phyloP scores from a whole-genome alignment of 37 sponge, comb jelly and placozoan genomes.

The Halichondria panicea region DNA sequence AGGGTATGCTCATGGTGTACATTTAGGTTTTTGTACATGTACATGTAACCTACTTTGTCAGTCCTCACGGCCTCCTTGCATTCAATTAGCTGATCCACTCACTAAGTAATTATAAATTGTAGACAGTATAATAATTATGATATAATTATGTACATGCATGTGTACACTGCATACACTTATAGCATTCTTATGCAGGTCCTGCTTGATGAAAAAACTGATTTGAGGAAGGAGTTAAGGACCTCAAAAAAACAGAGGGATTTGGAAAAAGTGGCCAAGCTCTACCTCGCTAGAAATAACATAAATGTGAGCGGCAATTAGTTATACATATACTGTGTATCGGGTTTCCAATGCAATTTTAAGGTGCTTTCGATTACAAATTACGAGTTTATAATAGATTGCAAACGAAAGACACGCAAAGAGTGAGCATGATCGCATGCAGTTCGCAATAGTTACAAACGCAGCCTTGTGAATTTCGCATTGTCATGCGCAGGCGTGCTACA shows the following conservation, averaged over 20 bases:
- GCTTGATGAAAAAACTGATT: not conserved
- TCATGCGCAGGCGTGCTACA: no score
- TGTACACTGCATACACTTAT: not conserved
- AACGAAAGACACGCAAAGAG: not conserved
- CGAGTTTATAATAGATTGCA: not conserved
- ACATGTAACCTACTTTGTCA: no score
- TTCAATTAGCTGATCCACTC: no score
- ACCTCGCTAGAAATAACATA: constrained; percentile 10
- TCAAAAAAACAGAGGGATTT: constrained; percentile 35
- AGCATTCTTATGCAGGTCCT: not conserved
- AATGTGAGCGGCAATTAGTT: constrained; percentile 6
- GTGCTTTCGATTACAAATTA: no score
- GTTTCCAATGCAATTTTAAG: no score
- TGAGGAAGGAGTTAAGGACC: constrained; percentile 10
- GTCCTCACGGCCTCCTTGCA: no score
- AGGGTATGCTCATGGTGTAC: not conserved
- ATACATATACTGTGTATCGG: no score
- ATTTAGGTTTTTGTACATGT: not conserved
- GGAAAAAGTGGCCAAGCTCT: constrained; percentile 21
- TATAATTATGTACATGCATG: not conserved
- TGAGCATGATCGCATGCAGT: not conserved
- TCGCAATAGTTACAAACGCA: not conserved
- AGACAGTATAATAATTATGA: no score
- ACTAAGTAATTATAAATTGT: no score
- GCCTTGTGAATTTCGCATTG: no score